Percentiles rank a stretch among this genome's conserved stretches.
Conservation (phyloP, 1,140 invertebrate species). For the Hestina assimilis region DNA sequence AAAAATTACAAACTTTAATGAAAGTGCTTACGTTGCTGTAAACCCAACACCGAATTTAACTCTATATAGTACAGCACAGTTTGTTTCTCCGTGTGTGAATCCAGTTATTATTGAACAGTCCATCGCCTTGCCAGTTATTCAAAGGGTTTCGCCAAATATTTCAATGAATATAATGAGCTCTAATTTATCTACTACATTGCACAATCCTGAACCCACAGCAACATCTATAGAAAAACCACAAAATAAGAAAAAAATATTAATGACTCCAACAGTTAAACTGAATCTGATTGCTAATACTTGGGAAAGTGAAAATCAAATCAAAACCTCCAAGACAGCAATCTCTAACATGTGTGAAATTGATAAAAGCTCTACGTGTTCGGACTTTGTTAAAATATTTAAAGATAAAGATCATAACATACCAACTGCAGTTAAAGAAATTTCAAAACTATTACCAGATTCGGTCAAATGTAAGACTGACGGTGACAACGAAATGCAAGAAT, state of each 20-base stretch:
- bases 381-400: not conserved
- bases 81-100: conserved; percentile 35
- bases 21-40: conserved; percentile 29
- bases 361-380: not conserved
- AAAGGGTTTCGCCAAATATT: conserved; percentile 7
- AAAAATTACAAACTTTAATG: conserved; percentile 14
- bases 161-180: conserved; percentile 5
- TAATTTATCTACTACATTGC: not conserved
- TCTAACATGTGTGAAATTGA: not conserved
- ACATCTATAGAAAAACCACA: not conserved
- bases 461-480: not conserved
- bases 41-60: conserved; percentile 42
- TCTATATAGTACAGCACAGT: conserved; percentile 39
- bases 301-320: not conserved
- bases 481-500: not conserved
- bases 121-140: conserved; percentile 6
- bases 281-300: not conserved
- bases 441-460: not conserved
- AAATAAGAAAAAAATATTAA: not conserved
- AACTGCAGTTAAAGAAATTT: not conserved
- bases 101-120: conserved; percentile 37
- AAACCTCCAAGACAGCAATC: not conserved
- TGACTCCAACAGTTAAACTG: not conserved
- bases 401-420: not conserved
- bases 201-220: not conserved